Evolutionary conservation across 2,797 vertebrate species (phyloP), one percentile per base, ranked within the genome.

Genomic region (Mastacembelus armatus): DNA sequence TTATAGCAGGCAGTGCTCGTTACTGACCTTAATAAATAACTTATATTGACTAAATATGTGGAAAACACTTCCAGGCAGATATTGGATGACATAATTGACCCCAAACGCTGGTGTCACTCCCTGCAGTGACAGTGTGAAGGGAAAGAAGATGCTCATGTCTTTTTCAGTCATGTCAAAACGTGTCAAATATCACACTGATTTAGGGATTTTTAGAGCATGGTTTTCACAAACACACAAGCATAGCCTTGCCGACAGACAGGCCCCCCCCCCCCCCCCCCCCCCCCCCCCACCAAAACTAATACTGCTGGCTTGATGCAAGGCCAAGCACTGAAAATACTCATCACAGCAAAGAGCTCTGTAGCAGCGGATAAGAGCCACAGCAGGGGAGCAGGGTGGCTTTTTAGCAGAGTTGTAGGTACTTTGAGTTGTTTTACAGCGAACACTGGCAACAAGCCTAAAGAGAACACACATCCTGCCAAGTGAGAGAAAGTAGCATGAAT

Each of bases 141-240:
- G 21, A 45, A 64, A 62, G 16, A 71, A 27, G 60, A 67, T 48
- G 33, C 33, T 55, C 30, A 3, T 40, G 71, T 79, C 71, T 72
- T 44, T 66, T 71, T 82, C 61, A 64, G 43, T 77, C 51, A 56
- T 78, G 75, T 77, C 44, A 79, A 64, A 80, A 80, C 74, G 57
- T 79, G 80, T 85, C 78, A 82, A 51, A 73, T 73, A 74, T 84
- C 83, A 86, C 33, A 33, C 52, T 38, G 64, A 57, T 68, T 82
- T 74, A 2, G 44, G 60, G 57, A 42, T 60, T 82, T 87, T 77
- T 66, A 48, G 40, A 64, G 40, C 61, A 18, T 61, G 51, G 36
- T 72, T 79, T 69, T 76, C 45, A 49, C 59, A 66, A 71, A 74
- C 66, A 80, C 29, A 50, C 45, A 47, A 48, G 44, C 39, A 21